phyloP scores from a whole-genome alignment of 2,888 invertebrate species.

The Trichogramma evanescens region DNA sequence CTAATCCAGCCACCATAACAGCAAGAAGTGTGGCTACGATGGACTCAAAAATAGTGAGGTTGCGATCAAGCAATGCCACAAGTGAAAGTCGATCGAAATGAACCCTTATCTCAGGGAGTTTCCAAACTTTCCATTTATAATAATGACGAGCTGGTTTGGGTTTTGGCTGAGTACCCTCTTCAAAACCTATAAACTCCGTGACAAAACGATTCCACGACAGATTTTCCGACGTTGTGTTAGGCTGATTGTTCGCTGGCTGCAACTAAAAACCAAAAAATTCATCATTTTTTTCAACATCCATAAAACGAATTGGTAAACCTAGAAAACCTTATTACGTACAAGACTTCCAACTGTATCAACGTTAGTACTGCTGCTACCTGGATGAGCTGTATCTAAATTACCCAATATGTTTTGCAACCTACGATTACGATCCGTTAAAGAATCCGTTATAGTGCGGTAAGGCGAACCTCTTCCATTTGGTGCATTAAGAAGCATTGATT shows the following conservation, averaged over 20 bases:
- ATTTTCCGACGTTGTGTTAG: constrained; percentile 34
- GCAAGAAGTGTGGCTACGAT: constrained; percentile 76
- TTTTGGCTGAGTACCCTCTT: constrained; percentile 53
- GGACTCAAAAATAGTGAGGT: constrained; percentile 76
- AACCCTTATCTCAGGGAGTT: constrained; percentile 62
- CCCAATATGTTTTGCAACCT: constrained; percentile 37
- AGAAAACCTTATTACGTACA: constrained; percentile 27
- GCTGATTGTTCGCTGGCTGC: too few relatives aligned
- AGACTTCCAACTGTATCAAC: constrained; percentile 11
- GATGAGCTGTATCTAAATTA: constrained; percentile 25
- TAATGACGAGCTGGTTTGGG: constrained; percentile 54
- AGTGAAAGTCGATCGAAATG: constrained; percentile 88
- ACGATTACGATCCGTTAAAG: constrained; percentile 39
- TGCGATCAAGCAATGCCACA: constrained; percentile 87
- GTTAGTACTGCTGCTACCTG: not conserved
- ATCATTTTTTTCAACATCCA: too few relatives aligned
- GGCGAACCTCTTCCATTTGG: not conserved
- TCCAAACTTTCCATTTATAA: constrained; percentile 65
- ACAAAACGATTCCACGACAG: constrained; percentile 54
- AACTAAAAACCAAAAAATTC: too few relatives aligned
- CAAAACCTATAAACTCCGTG: constrained; percentile 47
- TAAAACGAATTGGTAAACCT: constrained; percentile 36
- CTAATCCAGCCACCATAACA: constrained; percentile 75
- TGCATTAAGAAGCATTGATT: not conserved
- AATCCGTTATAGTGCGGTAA: constrained; percentile 26